Evolutionary conservation across 2,797 vertebrate genomes (phyloP), one percentile per base, ranked within the genome.

Genomic region (Enteromius argenteus): DNA sequence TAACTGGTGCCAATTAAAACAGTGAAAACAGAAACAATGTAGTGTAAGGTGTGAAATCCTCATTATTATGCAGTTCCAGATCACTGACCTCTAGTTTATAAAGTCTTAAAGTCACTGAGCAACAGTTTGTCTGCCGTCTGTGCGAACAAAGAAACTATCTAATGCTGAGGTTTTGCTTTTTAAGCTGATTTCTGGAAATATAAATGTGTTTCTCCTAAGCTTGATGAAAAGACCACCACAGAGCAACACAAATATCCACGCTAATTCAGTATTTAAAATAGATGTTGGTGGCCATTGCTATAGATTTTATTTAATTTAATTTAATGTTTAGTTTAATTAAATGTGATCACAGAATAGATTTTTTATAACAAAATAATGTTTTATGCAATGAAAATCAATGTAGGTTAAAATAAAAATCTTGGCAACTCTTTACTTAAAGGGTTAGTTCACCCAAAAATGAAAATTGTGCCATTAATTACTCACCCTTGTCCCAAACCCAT

Each of bases 71-170:
- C 44, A n/a, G 39, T 69, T 66, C 30, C 32, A 15, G 67, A 53
- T 83, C 58, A 84, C 37, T 77, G n/a, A 78, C 42, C 13, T 49
- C n/a, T 14, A 13, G 46, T 79, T 81, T 78, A 81, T 87, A 53
- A 66, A 44, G 17, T 74, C 66, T 56, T 10, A 37, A 77, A 67
- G 69, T 51, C 56, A 67, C 64, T 74, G 27, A 68, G 19, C 27
- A 80, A 68, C 51, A 86, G 51, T 39, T 44, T 79, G 60, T 44
- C 64, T 17, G 19, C 79, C 79, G 64, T 82, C 80, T 82, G 80
- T 71, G 42, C 60, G 58, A 81, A 80, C 35, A 58, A 39, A 78
- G 19, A 86, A 51, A 79, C 51, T 46, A 53, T 86, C 5, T 32
- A 46, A 64, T 30, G 56, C 46, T 35, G 21, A 79, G 23, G 37